Evolutionary conservation across 2,888 invertebrate genomes (phyloP), one percentile per base, ranked within the genome.

Genomic region (Trachelus tabidus): DNA sequence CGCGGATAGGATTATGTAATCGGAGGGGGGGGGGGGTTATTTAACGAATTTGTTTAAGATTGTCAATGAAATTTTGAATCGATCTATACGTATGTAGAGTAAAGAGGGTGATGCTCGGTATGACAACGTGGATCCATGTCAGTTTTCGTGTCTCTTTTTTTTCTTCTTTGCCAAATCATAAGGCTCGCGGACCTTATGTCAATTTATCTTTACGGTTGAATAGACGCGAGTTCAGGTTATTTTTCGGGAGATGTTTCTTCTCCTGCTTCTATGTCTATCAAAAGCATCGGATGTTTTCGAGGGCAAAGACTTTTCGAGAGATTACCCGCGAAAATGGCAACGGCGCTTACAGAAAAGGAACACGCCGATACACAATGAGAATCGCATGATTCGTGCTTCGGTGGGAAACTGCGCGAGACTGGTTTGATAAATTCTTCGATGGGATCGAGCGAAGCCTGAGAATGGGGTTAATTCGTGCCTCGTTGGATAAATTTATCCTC

Each of bases 141-240:
- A 79, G 81, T 80, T 82, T 77, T 74, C 75, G 73, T 77, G 81
- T 83, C 76, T 80, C 86, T 40, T 37, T 37, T 87, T 40, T 37
- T 37, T n/a, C n/a, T n/a, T n/a, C 23, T 85, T 84, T 83, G 83
- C 84, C 83, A 83, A 84, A 82, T 83, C 82, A 83, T 83, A 83
- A 81, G 83, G 81, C 85, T 82, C 83, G 77, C 77, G 84, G 82
- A 85, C 84, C 83, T 83, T 77, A 75, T 81, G 81, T 86, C 86
- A 84, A 88, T 88, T 88, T 86, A 84, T 87, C 87, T 87, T 85
- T 84, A 79, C 83, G 74, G 71, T 71, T 71, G 71, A 71, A 71
- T 71, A 71, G 71, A 33, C 71, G 30, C 31, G 31, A 31, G 71
- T 71, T n/a, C 3, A 71, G 71, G 31, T 30, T 71, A 71, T 71